Evolutionary conservation across 1,140 invertebrate genomes (phyloP).

Genomic region (Globodera ellingtonae): DNA sequence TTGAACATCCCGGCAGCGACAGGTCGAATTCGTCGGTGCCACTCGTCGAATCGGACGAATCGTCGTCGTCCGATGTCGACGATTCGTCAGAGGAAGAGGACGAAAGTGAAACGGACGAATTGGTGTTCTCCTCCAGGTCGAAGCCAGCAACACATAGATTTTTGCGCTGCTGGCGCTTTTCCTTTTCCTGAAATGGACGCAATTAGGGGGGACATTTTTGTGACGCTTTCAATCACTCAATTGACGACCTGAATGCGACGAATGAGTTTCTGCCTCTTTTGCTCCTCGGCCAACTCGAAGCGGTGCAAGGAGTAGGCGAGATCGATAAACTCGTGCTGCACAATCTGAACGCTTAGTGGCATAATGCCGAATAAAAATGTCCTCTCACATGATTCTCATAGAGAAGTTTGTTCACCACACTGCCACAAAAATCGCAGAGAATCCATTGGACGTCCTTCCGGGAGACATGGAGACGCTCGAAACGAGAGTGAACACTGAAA

Average conservation of each 20-base stretch:
- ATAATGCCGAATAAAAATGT: neutral
- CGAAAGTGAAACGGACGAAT: neutral
- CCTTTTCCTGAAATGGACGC: neutral
- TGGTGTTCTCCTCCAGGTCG: neutral
- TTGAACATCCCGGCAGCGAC: neutral
- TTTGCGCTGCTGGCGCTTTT: neutral
- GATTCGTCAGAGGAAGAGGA: neutral
- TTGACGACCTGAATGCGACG: neutral
- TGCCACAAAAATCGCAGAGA: slow-evolving; percentile 18
- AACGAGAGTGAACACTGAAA: slow-evolving; percentile 21
- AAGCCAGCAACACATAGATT: neutral
- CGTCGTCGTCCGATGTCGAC: neutral
- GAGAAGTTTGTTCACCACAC: slow-evolving; percentile 6
- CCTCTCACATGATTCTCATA: slow-evolving; percentile 16
- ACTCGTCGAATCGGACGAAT: neutral
- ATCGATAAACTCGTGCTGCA: neutral
- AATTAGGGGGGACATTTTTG: too few relatives aligned
- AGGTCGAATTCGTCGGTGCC: neutral
- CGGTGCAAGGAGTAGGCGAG: neutral
- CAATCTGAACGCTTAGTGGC: neutral
- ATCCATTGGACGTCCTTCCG: slow-evolving; percentile 10
- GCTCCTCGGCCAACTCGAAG: neutral
- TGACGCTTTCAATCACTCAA: too few relatives aligned
- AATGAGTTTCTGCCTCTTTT: neutral
- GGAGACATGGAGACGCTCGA: slow-evolving; percentile 11